Percentiles rank a stretch among this genome's conserved stretches.
phyloP scores from a whole-genome alignment of 2,113 vertebrate species.

The Cyanocitta stelleri region DNA sequence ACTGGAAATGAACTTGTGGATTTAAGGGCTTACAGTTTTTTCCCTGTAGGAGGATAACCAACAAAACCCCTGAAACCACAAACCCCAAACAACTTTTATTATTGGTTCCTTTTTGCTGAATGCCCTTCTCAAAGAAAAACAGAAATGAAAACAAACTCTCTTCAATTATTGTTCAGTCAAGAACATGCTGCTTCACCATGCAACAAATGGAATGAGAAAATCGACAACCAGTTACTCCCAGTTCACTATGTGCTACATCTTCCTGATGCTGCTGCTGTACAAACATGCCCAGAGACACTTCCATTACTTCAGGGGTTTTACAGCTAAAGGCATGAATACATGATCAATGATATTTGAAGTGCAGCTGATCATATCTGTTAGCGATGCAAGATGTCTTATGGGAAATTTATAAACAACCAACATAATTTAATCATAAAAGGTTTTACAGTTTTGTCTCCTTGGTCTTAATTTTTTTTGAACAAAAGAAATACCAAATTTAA shows the following conservation, averaged over 20 bases:
- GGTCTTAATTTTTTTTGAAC: neutral
- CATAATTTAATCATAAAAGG: neutral
- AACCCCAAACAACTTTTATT: neutral
- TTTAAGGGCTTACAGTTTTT: constrained; percentile 12
- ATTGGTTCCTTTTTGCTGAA: neutral
- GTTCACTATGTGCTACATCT: neutral
- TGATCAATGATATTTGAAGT: neutral
- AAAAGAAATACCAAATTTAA: neutral
- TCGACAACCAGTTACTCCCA: neutral
- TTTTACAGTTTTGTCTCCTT: neutral
- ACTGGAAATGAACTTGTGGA: constrained; percentile 12
- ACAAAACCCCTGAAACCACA: neutral
- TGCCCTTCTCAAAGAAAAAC: neutral
- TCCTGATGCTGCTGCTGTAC: neutral
- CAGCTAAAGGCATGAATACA: neutral
- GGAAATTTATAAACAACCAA: neutral
- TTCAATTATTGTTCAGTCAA: neutral
- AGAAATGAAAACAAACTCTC: neutral
- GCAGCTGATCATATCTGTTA: neutral
- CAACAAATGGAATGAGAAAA: neutral
- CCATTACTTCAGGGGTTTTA: neutral
- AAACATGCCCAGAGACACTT: neutral
- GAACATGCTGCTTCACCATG: neutral
- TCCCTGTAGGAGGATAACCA: neutral
- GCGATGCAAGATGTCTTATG: neutral